phyloP scores from a whole-genome alignment of 2,888 invertebrate species.

The Oscheius onirici region DNA sequence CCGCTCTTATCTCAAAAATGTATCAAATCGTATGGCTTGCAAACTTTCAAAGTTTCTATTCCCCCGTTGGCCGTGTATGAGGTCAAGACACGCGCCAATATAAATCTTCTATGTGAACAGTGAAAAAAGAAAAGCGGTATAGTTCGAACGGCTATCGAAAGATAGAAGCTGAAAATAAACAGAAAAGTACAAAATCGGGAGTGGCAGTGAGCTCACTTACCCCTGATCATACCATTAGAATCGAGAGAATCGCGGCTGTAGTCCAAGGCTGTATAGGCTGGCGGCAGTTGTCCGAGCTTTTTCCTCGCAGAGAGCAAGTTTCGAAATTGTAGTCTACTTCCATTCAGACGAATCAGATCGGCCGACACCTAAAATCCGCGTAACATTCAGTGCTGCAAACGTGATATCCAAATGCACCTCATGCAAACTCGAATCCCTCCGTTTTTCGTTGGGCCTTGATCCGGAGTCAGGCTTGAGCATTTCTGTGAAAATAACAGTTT shows the following conservation, averaged over 20 bases:
- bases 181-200: neutral
- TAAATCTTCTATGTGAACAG: neutral
- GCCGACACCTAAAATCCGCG: conserved; percentile 65
- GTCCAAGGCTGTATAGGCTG: conserved; percentile 70
- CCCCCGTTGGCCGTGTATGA: no score
- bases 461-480: conserved; percentile 28
- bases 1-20: no score
- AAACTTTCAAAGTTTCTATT: no score
- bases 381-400: neutral
- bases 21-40: no score
- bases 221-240: conserved; percentile 51
- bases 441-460: neutral
- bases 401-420: conserved; percentile 29
- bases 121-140: neutral
- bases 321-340: conserved; percentile 68
- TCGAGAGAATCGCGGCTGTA: conserved; percentile 69
- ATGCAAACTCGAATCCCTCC: conserved; percentile 32
- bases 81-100: no score
- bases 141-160: neutral
- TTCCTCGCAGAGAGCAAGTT: conserved; percentile 69
- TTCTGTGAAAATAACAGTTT: neutral
- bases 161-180: neutral
- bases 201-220: neutral
- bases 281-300: conserved; percentile 68
- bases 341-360: conserved; percentile 68